These are phyloP conservation scores for Sitodiplosis mosellana DNA, from an alignment of 1,140 invertebrate genomes.

Conservation along the genomic window DNA sequence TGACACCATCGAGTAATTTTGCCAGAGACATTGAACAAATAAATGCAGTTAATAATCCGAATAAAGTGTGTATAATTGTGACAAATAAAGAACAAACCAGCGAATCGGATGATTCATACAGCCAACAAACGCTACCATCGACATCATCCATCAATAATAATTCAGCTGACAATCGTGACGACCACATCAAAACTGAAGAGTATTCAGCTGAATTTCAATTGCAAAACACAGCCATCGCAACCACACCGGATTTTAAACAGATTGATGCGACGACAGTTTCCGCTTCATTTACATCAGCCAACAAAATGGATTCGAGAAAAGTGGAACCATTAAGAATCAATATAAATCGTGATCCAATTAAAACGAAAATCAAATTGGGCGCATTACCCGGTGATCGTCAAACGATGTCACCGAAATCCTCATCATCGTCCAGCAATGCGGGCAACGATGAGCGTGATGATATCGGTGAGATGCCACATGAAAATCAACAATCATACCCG, in stretches of 20 bases:
- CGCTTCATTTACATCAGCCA: neutral
- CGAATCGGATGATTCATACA: neutral
- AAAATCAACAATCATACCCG: slow-evolving; percentile 1
- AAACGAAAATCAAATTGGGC: slow-evolving; percentile 1
- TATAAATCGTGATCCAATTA: slow-evolving; percentile 2
- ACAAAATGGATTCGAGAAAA: slow-evolving; percentile 1
- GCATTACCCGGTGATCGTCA: too few relatives aligned
- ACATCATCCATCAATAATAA: neutral
- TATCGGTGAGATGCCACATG: neutral
- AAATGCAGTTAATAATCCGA: neutral
- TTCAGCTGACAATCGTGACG: neutral
- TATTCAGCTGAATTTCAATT: neutral
- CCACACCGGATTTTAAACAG: neutral
- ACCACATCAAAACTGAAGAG: neutral
- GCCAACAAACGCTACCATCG: neutral
- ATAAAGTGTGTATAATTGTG: neutral
- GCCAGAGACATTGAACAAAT: neutral
- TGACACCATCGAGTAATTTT: neutral
- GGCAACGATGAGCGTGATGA: neutral
- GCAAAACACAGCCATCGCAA: neutral
- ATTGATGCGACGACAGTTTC: neutral
- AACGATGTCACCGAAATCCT: too few relatives aligned
- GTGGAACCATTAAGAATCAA: slow-evolving; percentile 5
- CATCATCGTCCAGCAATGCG: too few relatives aligned
- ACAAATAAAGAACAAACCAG: neutral